Percentiles rank a stretch among this genome's conserved stretches.
Evolutionary conservation across 2,888 invertebrate species (phyloP).

Genomic region (Salticus scenicus): DNA sequence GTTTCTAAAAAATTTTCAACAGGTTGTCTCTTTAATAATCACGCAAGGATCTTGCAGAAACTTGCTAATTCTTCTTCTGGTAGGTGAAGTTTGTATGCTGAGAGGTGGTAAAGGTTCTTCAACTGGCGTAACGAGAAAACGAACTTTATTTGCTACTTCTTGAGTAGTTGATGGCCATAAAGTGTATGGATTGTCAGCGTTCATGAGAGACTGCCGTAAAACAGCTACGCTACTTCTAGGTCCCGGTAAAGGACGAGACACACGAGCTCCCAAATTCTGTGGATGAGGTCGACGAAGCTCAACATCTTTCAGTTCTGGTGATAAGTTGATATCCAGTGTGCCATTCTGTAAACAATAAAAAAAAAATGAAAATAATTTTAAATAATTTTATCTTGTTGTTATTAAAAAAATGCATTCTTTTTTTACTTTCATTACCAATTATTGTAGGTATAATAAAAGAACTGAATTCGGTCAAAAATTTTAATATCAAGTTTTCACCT

Average conservation of each 20-base stretch:
- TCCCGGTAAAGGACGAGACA: not conserved
- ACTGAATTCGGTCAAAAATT: too few relatives aligned
- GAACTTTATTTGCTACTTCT: not conserved
- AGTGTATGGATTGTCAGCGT: conserved; percentile 69
- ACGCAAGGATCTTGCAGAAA: conserved; percentile 56
- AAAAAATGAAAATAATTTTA: too few relatives aligned
- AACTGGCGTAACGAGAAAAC: conserved; percentile 50
- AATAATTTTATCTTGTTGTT: too few relatives aligned
- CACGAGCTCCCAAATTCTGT: not conserved
- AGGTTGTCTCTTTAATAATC: conserved; percentile 56
- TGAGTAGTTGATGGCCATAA: conserved; percentile 65
- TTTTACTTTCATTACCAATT: too few relatives aligned
- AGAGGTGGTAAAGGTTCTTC: conserved; percentile 29
- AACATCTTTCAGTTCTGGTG: conserved; percentile 42
- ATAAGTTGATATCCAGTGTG: not conserved
- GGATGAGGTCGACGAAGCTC: conserved; percentile 44
- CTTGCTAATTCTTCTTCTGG: conserved; percentile 45
- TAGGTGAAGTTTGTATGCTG: conserved; percentile 29
- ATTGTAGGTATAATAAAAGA: too few relatives aligned
- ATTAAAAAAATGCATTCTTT: too few relatives aligned
- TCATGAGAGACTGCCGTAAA: conserved; percentile 62
- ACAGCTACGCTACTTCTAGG: conserved; percentile 44
- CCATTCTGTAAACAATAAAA: conserved; percentile 29
- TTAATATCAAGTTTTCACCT: too few relatives aligned
- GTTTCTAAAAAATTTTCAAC: conserved; percentile 14